Base-by-base conservation (phyloP, 2,113 vertebrate genomes). In the Phyllostomus discolor region DNA sequence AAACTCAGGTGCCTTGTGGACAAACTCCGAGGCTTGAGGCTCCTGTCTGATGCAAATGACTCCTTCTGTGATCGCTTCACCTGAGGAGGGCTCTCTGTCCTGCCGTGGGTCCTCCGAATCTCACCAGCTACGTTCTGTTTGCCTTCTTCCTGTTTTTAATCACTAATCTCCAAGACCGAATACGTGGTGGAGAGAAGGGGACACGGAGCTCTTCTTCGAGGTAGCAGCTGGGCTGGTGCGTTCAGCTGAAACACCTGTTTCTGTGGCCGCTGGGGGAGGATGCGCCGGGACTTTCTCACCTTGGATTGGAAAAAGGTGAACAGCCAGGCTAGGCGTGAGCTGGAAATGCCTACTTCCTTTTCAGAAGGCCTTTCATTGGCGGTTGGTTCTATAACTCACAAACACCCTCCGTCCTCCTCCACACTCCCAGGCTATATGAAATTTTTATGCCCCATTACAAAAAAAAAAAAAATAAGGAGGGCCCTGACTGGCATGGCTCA, bases 141-240 rank as follows among this genome's bases (percentile, higher is more conserved):
- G 4, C 82, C 50, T n/a, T 38, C 3, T 24, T 67, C 11, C 28
- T 38, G 7, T 31, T 89, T 95, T 81, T 41, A 82, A 52, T 76
- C 6, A 4, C 35, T 57, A 2, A 38, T 81, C 26, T 93, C 11
- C 3, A 66, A 67, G 43, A 59, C 6, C 12, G 31, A 78, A 50
- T 20, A 31, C 35, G 1, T 38, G 22, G 17, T 24, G 11, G 62
- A 24, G 54, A 79, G 54, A 20, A 12, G 20, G 17, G 14, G 76
- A 38, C 7, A 10, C 28, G 5, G 38, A 26, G 5, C n/a, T 82
- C 33, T 54, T 0, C n/a, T 84, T 84, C 24, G 54, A 46, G 17
- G 0, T 59, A 62, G 80, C 0, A 41, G 1, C 11, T 62, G 1
- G 28, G 9, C 28, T 43, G n/a, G 26, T 50, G 15, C 7, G 48